phyloP scores from a whole-genome alignment of 2,113 vertebrate species.

The Tetrax tetrax region DNA sequence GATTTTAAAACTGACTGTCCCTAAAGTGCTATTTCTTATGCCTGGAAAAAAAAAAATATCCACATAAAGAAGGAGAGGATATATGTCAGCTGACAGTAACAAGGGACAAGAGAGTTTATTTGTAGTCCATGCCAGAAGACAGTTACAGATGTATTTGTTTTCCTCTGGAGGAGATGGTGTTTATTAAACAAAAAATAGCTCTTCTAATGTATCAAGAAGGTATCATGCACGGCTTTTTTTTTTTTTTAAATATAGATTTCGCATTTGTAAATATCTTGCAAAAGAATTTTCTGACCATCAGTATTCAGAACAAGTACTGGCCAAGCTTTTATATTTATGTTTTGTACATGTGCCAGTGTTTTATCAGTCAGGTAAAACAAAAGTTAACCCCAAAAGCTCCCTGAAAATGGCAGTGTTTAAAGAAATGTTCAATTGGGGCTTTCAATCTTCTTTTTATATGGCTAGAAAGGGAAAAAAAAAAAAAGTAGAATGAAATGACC shows the following conservation, averaged over 20 bases:
- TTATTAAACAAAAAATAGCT: background rate
- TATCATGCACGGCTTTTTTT: background rate
- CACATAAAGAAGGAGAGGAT: background rate
- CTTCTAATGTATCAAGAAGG: background rate
- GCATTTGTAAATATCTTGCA: background rate
- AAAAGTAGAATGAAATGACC: background rate
- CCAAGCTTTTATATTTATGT: background rate
- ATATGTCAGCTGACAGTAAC: background rate
- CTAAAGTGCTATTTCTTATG: background rate
- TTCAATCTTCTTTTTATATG: background rate
- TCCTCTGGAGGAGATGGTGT: background rate
- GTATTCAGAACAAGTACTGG: background rate
- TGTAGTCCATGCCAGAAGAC: background rate
- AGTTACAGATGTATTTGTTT: background rate
- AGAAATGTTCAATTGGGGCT: background rate
- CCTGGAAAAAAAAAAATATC: background rate
- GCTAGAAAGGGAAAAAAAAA: background rate
- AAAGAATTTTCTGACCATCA: background rate
- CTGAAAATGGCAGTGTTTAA: background rate
- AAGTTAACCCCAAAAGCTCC: background rate
- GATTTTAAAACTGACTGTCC: background rate
- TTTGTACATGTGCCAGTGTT: background rate
- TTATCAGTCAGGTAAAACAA: background rate
- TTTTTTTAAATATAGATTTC: background rate
- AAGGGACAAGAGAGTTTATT: background rate